Conservation (phyloP, 2,888 invertebrate species). For the Xestobium rufovillosum region DNA sequence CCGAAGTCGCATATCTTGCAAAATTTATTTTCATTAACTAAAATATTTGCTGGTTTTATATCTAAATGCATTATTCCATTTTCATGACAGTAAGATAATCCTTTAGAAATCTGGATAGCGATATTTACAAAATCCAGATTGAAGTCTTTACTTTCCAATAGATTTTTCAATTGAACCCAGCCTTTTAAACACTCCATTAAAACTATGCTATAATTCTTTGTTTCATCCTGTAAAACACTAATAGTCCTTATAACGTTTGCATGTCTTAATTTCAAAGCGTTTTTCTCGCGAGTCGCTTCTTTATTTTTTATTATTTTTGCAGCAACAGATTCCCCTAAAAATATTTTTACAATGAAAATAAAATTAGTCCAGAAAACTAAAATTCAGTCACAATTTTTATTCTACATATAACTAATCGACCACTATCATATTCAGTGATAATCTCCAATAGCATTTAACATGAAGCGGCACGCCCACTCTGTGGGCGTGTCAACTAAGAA, state of each 20-base stretch:
- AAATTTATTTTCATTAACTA: conserved; percentile 28
- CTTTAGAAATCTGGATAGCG: conserved; percentile 31
- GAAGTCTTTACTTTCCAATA: conserved; percentile 28
- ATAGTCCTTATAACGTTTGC: conserved; percentile 32
- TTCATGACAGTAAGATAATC: conserved; percentile 34
- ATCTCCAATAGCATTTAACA: no score
- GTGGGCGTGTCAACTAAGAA: no score
- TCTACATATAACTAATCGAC: no score
- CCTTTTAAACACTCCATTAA: conserved; percentile 35
- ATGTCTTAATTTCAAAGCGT: conserved; percentile 31
- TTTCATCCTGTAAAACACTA: conserved; percentile 29
- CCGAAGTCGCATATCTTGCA: conserved; percentile 42
- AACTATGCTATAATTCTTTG: conserved; percentile 30
- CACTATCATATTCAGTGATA: no score
- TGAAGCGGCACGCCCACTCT: no score
- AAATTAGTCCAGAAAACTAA: no score
- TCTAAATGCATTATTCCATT: conserved; percentile 37
- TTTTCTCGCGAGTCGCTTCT: conserved; percentile 25
- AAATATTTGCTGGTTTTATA: conserved; percentile 38
- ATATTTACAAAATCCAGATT: conserved; percentile 20
- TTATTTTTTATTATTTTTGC: conserved; percentile 32
- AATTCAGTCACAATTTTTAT: no score
- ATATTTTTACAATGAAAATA: no score
- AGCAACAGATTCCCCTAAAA: conserved; percentile 33
- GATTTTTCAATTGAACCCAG: conserved; percentile 29